phyloP scores from a whole-genome alignment of 2,113 vertebrate species.

The Paramormyrops kingsleyae region DNA sequence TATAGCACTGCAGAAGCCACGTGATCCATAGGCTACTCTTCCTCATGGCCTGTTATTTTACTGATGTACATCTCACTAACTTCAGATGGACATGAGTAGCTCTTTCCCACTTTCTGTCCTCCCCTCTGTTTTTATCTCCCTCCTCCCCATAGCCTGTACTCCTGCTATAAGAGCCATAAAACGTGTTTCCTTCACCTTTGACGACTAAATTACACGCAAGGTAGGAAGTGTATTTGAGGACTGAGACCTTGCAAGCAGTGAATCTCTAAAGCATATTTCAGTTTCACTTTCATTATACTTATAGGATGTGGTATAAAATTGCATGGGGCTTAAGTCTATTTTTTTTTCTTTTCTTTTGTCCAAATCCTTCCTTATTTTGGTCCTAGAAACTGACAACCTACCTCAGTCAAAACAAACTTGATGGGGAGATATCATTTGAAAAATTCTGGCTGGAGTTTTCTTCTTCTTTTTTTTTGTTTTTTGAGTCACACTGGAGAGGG shows the following conservation, averaged over 20 bases:
- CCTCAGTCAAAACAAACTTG: slow-evolving; percentile 66
- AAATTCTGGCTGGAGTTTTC: slow-evolving; percentile 18
- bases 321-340: not conserved
- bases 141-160: slow-evolving; percentile 56
- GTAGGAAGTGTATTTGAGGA: slow-evolving; percentile 11
- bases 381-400: slow-evolving; percentile 61
- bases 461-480: not conserved
- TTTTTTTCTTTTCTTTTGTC: not conserved
- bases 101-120: slow-evolving; percentile 25
- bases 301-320: not conserved
- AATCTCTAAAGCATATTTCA: not conserved
- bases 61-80: slow-evolving; percentile 39
- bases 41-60: slow-evolving; percentile 34
- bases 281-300: not conserved
- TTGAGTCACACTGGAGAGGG: slow-evolving; percentile 3
- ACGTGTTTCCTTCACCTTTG: slow-evolving; percentile 30
- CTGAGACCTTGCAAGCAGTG: not conserved
- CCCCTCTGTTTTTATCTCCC: slow-evolving; percentile 34
- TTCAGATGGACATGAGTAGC: slow-evolving; percentile 40
- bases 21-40: slow-evolving; percentile 28
- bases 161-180: slow-evolving; percentile 53
- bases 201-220: not conserved
- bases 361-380: slow-evolving; percentile 26
- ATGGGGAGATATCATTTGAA: slow-evolving; percentile 43
- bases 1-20: slow-evolving; percentile 39